phyloP scores from a whole-genome alignment of 2,888 invertebrate genomes.

The Pristionchus mayeri region DNA sequence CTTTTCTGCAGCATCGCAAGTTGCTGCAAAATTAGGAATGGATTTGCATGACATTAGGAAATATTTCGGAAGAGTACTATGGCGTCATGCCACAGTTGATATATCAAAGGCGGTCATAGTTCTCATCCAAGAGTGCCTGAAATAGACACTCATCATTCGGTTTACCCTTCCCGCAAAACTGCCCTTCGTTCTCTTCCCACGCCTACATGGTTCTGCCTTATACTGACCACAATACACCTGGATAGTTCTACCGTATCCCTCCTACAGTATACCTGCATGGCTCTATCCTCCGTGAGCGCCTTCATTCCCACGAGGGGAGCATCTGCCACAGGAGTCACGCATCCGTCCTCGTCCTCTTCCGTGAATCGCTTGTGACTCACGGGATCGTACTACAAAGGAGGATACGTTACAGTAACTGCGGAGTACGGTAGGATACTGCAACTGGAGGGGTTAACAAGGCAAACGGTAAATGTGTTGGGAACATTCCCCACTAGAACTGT shows the following conservation, averaged over 20 bases:
- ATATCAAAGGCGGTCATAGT: too few relatives aligned
- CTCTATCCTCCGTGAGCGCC: constrained; percentile 11
- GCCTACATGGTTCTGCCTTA: background rate
- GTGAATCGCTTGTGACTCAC: constrained; percentile 38
- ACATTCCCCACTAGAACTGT: too few relatives aligned
- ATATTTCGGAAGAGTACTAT: too few relatives aligned
- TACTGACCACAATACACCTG: background rate
- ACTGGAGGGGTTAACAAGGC: too few relatives aligned
- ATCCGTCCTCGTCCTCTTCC: constrained; percentile 37
- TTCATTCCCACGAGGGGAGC: constrained; percentile 9
- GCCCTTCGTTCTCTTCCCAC: too few relatives aligned
- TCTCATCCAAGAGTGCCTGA: too few relatives aligned
- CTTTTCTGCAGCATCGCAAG: constrained; percentile 22
- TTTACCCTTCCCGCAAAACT: too few relatives aligned
- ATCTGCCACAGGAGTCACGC: constrained; percentile 13
- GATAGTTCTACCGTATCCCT: background rate
- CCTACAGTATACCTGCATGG: constrained; percentile 20
- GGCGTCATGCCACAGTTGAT: too few relatives aligned
- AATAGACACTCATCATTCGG: too few relatives aligned
- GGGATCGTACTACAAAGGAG: constrained; percentile 46
- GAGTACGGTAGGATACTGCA: too few relatives aligned
- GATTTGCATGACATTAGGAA: too few relatives aligned
- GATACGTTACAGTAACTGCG: background rate
- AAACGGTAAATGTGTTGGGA: too few relatives aligned
- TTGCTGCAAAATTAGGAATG: constrained; percentile 48